Base-by-base conservation (phyloP, 2,888 invertebrate species). In the Catocala nupta region DNA sequence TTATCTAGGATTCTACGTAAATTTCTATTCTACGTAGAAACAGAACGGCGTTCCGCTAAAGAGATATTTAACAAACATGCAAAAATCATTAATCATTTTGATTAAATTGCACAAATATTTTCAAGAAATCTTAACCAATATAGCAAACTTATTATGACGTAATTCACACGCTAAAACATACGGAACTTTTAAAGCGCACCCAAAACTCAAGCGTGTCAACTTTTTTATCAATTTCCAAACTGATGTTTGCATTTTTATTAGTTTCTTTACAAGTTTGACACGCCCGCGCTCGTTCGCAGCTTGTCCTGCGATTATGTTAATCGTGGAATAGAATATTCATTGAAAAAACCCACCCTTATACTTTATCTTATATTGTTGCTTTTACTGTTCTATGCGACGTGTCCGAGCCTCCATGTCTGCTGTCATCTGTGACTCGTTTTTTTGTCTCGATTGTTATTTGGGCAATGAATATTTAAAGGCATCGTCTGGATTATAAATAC, bases 231-330 rank as follows among this genome's bases (percentile, higher is more conserved):
- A 80, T 83, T 82, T 82, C 65, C 68, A 73, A 83, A 78, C 47
- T 58, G 75, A 76, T 81, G 84, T 85, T 84, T 85, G 88, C 83
- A 88, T 90, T 84, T 87, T 86, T 82, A 89, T 87, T 81, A 87
- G 87, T 85, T 86, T 83, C 80, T 82, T 83, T 75, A 70, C 63
- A 71, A 71, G 78, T 75, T 73, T 78, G 80, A 70, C 76, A 77
- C 74, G 78, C 69, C 75, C 60, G 70, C 53, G 53, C 85, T 84
- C 87, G 90, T 91, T 91, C 91, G 81, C 91, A 84, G 87, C 84
- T 91, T 90, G 90, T 86, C 77, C 77, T 71, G 80, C 82, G 84
- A 89, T 88, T 91, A 91, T 91, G 90, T 69, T 87, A 91, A 92
- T 92, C 74, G 65, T 64, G 73, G 61, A 71, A 88, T 90, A 86